Evolutionary conservation across 2,113 vertebrate genomes (phyloP).

Genomic region (Otocyon megalotis): DNA sequence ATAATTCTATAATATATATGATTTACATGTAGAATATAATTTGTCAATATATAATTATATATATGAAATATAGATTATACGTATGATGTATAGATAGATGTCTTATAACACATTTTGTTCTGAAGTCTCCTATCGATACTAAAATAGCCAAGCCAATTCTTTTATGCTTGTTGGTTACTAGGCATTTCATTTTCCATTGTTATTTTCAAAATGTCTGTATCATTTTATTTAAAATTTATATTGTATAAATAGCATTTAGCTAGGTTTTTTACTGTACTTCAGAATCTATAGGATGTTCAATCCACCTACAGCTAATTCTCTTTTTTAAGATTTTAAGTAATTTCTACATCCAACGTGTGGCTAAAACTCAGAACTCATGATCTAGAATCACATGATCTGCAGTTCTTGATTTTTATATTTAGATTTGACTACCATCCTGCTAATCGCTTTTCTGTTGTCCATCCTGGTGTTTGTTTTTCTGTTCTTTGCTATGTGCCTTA

Average conservation of each 20-base stretch:
- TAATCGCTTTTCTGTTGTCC: neutral
- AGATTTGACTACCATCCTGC: neutral
- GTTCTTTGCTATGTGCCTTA: neutral
- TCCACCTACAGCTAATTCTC: neutral
- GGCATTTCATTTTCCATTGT: neutral
- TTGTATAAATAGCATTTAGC: neutral
- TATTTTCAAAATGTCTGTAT: neutral
- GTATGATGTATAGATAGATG: neutral
- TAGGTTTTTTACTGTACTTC: neutral
- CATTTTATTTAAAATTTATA: neutral
- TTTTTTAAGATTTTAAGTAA: too few relatives aligned
- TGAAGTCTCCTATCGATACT: neutral
- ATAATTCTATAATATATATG: neutral
- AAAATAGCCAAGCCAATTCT: neutral
- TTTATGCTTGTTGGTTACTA: neutral
- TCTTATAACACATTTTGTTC: neutral
- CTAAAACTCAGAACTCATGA: too few relatives aligned
- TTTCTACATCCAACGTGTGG: too few relatives aligned
- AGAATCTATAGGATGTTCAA: neutral
- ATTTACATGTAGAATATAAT: neutral
- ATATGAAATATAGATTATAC: neutral
- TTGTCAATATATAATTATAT: neutral
- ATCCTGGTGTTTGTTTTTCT: neutral
- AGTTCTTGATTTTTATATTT: neutral
- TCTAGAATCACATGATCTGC: too few relatives aligned